These are phyloP conservation scores for Limosa lapponica DNA, from an alignment of 2,797 vertebrate species.

Conservation along the genomic window DNA sequence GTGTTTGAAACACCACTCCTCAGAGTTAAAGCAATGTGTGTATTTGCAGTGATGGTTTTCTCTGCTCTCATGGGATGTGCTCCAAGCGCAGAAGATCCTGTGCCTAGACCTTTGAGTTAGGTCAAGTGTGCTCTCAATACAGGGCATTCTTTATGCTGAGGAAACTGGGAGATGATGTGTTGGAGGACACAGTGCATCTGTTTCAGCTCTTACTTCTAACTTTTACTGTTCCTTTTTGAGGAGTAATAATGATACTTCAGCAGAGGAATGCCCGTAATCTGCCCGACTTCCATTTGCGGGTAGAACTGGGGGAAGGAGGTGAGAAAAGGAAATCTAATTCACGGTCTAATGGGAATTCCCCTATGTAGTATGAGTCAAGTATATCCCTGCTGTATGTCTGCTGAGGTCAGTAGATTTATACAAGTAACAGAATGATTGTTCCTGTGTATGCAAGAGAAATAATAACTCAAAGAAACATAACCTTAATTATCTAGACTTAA, in stretches of 20 bases:
- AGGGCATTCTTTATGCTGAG: not conserved
- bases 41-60: not conserved
- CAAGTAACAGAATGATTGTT: constrained; percentile 16
- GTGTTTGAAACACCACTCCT: not conserved
- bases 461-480: constrained; percentile 13
- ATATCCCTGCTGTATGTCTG: not conserved
- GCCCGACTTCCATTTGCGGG: not conserved
- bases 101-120: not conserved
- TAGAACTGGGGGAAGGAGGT: constrained; percentile 11
- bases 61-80: not conserved
- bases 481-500: constrained; percentile 14
- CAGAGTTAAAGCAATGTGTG: not conserved
- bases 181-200: not conserved
- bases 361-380: constrained; percentile 6
- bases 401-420: constrained; percentile 15
- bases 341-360: constrained; percentile 38
- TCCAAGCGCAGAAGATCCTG: constrained; percentile 7
- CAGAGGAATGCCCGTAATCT: constrained; percentile 13
- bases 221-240: not conserved
- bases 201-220: not conserved
- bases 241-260: not conserved
- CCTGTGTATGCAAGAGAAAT: constrained; percentile 15
- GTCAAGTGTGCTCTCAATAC: not conserved
- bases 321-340: constrained; percentile 47
- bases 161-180: not conserved